Evolutionary conservation across 2,113 vertebrate species (phyloP), one percentile per base, ranked within the genome.

Genomic region (Trogon surrucura): DNA sequence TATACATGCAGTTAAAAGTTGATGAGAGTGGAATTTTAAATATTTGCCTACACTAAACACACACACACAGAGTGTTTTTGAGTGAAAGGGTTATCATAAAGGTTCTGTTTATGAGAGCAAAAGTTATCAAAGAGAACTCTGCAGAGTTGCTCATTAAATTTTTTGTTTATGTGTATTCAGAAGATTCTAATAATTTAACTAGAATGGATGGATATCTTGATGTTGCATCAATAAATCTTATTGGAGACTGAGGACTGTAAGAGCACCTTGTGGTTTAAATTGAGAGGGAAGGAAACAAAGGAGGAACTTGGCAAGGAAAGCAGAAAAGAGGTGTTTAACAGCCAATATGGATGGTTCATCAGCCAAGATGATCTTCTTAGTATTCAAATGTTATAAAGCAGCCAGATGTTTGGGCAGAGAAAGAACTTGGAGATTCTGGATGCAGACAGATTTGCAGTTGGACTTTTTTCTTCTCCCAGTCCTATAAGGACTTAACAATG

Each of bases 381-480:
- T 56, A 90, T 95, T 96, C 82, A 86, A 60, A 78, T 17, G 44
- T 56, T 84, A 88, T 62, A 71, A 83, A 96, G 74, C 64, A 88
- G 72, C 10, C 85, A 95, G 89, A 80, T 85, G 72, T 90, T 94
- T 60, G 34, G 79, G 38, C 82, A 94, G 47, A 74, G 56, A 74
- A 60, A 88, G 71, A 34, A 88, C 64, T 0, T 44, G 47, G 80
- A 77, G 32, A 86, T 48, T 85, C 38, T 62, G 38, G 36, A 58
- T 77, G 56, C 74, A 51, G 8, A 5, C 25, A 73, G 74, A 88
- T 93, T 85, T 88, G 62, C 27, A 61, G 11, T 3, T 1, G 20
- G 11, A 14, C 9, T 53, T 32, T 71, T 47, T 57, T 44, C 56
- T 5, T 15, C 14, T 80, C 10, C 45, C 11, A 17, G 58, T 23